Percentiles rank a stretch among this genome's conserved stretches.
Conservation (phyloP, 2,888 invertebrate genomes). For the Apantesis nais region DNA sequence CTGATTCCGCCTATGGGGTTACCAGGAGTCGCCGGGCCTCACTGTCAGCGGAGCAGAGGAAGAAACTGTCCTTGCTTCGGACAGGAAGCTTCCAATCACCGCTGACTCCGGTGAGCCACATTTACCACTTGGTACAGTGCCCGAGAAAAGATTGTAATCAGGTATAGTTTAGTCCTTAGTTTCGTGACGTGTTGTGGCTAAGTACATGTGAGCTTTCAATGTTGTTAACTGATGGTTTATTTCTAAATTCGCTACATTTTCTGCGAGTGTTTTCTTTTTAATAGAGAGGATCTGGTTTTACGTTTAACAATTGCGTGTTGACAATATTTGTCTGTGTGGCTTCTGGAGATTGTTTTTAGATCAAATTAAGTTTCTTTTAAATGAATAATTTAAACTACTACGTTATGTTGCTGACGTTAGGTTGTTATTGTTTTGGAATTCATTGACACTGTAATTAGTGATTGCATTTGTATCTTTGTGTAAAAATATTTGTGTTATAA, state of each 20-base stretch:
- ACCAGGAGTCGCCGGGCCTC: slow-evolving; percentile 81
- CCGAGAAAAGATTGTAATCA: slow-evolving; percentile 83
- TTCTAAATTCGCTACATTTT: neutral
- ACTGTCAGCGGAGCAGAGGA: slow-evolving; percentile 76
- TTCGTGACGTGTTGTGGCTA: slow-evolving; percentile 42
- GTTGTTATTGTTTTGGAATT: neutral
- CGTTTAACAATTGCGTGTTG: neutral
- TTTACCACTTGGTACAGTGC: slow-evolving; percentile 85
- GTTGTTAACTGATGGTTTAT: slow-evolving; percentile 11
- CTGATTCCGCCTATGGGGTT: slow-evolving; percentile 73
- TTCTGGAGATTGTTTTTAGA: neutral
- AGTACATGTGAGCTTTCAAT: slow-evolving; percentile 37
- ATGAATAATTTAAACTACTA: neutral
- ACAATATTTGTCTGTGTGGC: neutral
- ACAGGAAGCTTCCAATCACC: slow-evolving; percentile 73
- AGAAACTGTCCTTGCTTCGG: slow-evolving; percentile 75
- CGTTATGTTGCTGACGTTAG: neutral
- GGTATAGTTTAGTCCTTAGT: slow-evolving; percentile 62
- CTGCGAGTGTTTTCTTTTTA: neutral
- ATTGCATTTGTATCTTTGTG: neutral
- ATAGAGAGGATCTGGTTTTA: neutral
- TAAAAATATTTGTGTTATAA: neutral
- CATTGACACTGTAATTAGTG: neutral
- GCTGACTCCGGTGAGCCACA: slow-evolving; percentile 84
- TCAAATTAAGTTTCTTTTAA: neutral